Evolutionary conservation across 2,888 invertebrate species (phyloP), one percentile per base, ranked within the genome.

Genomic region (Aelia acuminata): DNA sequence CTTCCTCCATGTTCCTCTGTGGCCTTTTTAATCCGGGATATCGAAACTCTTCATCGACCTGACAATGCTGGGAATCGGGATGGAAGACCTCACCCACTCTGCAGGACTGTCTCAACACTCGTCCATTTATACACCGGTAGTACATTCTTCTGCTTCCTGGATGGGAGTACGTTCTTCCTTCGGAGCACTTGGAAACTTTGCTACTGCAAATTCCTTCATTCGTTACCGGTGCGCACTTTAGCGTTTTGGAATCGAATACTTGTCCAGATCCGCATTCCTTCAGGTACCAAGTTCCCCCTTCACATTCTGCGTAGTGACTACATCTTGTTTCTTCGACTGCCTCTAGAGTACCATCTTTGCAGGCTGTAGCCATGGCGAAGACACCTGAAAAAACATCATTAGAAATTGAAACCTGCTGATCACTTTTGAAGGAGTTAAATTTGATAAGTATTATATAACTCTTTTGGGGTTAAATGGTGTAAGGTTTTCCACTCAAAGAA

Each of bases 371-470:
- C 35, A 15, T 39, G 22, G 53, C 53, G 11, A 1, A 85, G 35
- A 35, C 50, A 20, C 85, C 85, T 85, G 53, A 8, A 85, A 85
- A n/a, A 84, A 84, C 18, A n/a, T n/a, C n/a, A n/a, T n/a, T n/a
- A n/a, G n/a, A n/a, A n/a, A n/a, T n/a, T n/a, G n/a, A n/a, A n/a
- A n/a, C n/a, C n/a, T n/a, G n/a, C n/a, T n/a, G n/a, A n/a, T n/a
- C n/a, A n/a, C n/a, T n/a, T n/a, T n/a, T n/a, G n/a, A n/a, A n/a
- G n/a, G n/a, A n/a, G n/a, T n/a, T n/a, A n/a, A n/a, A n/a, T n/a
- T n/a, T n/a, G n/a, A n/a, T n/a, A n/a, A n/a, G n/a, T n/a, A n/a
- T n/a, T n/a, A n/a, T n/a, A n/a, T n/a, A n/a, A n/a, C n/a, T n/a
- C n/a, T n/a, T n/a, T n/a, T n/a, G n/a, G n/a, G n/a, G n/a, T n/a